Base-by-base conservation (phyloP, 2,797 vertebrate species). In the Champsocephalus esox region DNA sequence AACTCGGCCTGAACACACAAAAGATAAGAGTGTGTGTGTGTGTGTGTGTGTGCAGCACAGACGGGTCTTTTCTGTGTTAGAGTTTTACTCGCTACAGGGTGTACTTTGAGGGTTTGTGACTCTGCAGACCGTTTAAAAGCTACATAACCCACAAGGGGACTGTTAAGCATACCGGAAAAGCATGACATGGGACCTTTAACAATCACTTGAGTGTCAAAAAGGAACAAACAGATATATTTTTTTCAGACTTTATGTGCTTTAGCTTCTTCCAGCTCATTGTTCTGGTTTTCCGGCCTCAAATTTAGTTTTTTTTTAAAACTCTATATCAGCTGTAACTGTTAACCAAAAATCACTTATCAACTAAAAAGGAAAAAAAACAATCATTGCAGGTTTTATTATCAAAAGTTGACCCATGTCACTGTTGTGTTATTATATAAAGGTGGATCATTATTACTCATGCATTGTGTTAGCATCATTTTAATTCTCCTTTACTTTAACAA, bases 401-500 rank as follows among this genome's bases (percentile, higher is more conserved):
- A 21, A 49, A 41, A 43, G 11, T 32, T 14, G 41, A 13, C 34
- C 5, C 19, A 17, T 51, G 21, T 4, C 16, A 32, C n/a, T 61
- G 38, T 19, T 41, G 52, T 14, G 14, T 12, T 41, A 24, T 21
- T 12, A 17, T 19, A n/a, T 43, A 50, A 43, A 14, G 9, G 19
- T 17, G 9, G 32, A 38, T 38, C 19, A 48, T 17, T 46, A 41
- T 46, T 34, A 21, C 48, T 59, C 6, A 59, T 64, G 70, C 32
- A 8, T 57, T 44, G 9, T 58, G 21, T 73, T 49, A 21, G 52
- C 28, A 49, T 28, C 1, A 5, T 64, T 28, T 8, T 11, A 24
- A 43, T n/a, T 79, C 34, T 79, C 56, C 38, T 51, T 49, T 48
- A 57, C 69, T 77, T 77, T 63, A 81, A 89, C 89, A 91, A 86